Percentiles rank a stretch among this genome's conserved stretches.
These are phyloP conservation scores for Lissocephala sabroskyi DNA, from an alignment of 2,888 invertebrate genomes.

Conservation along the genomic window DNA sequence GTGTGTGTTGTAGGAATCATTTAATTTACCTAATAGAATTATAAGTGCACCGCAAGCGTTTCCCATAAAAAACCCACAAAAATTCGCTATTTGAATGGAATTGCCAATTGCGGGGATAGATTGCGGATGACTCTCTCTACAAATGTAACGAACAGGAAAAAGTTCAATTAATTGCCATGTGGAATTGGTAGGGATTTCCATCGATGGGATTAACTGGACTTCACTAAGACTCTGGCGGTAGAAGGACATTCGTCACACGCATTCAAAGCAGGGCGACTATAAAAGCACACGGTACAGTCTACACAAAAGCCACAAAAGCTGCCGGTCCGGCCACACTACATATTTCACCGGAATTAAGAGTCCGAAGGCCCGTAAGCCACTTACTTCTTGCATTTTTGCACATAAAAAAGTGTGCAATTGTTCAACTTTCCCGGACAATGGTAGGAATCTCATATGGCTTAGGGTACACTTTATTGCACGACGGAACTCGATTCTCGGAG, in stretches of 20 bases:
- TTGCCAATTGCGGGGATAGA: no score
- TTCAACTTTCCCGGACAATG: constrained; percentile 48
- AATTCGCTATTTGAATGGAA: no score
- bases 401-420: constrained; percentile 54
- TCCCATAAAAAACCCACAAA: constrained; percentile 44
- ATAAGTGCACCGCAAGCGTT: constrained; percentile 35
- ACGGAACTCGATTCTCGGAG: no score
- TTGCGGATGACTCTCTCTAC: no score
- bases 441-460: constrained; percentile 48
- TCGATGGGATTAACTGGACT: no score
- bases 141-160: no score
- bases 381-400: constrained; percentile 54
- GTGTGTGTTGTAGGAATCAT: no score
- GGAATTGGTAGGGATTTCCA: no score
- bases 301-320: constrained; percentile 21
- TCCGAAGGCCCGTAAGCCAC: constrained; percentile 39
- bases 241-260: no score
- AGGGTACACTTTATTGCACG: constrained; percentile 11
- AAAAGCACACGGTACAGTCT: constrained; percentile 3
- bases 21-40: constrained; percentile 60
- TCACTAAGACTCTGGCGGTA: no score
- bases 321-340: constrained; percentile 10
- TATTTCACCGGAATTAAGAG: constrained; percentile 49
- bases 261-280: no score
- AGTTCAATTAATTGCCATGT: no score